Base-by-base conservation (phyloP, 2,113 vertebrate genomes). In the Aramus guarauna region DNA sequence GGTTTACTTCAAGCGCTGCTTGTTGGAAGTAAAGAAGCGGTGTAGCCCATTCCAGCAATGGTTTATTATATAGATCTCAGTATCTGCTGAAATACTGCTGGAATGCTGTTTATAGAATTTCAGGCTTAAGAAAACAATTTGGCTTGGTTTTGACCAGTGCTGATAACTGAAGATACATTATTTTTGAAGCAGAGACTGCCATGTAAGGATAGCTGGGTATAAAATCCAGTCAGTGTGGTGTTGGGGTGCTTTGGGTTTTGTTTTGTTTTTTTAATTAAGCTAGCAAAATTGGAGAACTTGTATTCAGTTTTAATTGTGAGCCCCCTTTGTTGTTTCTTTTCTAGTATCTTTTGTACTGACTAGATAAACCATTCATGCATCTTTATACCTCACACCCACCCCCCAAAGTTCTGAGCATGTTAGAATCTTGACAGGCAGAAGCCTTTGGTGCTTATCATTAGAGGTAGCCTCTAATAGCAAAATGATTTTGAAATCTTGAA, bases 341-440 rank as follows among this genome's bases (percentile, higher is more conserved):
- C 15, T 22, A 30, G 23, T 68, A 27, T 43, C 60, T 95, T 85
- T 88, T 66, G 69, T 43, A n/a, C 22, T 75, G 62, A 75, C 17
- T 9, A 39, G 21, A n/a, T 85, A 29, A 89, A 50, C 50, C 81
- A 37, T 27, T 48, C 7, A 6, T 43, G 13, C 0, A 0, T 1
- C 0, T 79, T 95, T 72, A 58, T 39, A 56, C 36, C 18, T 29
- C 19, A 39, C 8, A 9, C 37, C 22, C 5, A 41, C 6, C 12
- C 32, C 4, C 8, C 58, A 53, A 37, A 77, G 26, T 23, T 93
- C 73, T 66, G 68, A 63, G 30, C 43, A 15, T 47, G 48, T 43
- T 59, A 10, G 11, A 27, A 36, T 67, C 92, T 95, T 64, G 77
- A 66, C 50, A 90, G 83, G 32, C 69, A 32, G 47, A 53, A 37